Evolutionary conservation across 2,113 vertebrate genomes (phyloP), one percentile per base, ranked within the genome.

Genomic region (Smithornis capensis): DNA sequence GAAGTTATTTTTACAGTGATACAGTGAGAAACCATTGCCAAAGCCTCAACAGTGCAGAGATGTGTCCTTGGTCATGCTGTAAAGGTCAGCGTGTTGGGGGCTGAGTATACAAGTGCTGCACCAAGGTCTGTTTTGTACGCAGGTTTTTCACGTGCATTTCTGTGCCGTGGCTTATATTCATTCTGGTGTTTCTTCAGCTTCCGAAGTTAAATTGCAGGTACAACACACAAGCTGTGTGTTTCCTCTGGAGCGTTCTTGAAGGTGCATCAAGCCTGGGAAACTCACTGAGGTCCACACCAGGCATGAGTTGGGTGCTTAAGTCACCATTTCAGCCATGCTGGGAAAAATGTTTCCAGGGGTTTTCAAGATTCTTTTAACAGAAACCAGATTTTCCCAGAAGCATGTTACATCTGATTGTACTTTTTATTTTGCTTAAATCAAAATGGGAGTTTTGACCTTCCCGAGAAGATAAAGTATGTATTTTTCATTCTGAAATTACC

Each of bases 151-250:
- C 89, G 75, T 1, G 4, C 19, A 0, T 29, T 25, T 35, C 79
- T 6, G 29, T 67, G 47, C 45, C 59, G 4, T 1, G 3, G 44
- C 18, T 65, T 7, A 1, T 52, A 2, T 19, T 40, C 14, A 2
- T 49, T 63, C 14, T 0, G 5, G 60, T 42, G 82, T n/a, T 60
- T 45, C 47, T 59, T 60, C 35, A 47, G 4, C 33, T 52, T 28
- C n/a, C 25, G 13, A 44, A 71, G 44, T 28, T 78, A 12, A 79
- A 44, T 55, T 42, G n/a, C n/a, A 55, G 40, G 4, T 21, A 22
- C 2, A 42, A 35, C 63, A 35, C 56, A 31, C 22, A 47, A 63
- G 4, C 18, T 7, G 17, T 12, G 27, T 25, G 9, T 70, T 87
- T 90, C 70, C 90, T 67, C 38, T 10, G 21, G 76, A 85, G 57